phyloP scores from a whole-genome alignment of 2,797 vertebrate species.

The Silurus aristotelis region DNA sequence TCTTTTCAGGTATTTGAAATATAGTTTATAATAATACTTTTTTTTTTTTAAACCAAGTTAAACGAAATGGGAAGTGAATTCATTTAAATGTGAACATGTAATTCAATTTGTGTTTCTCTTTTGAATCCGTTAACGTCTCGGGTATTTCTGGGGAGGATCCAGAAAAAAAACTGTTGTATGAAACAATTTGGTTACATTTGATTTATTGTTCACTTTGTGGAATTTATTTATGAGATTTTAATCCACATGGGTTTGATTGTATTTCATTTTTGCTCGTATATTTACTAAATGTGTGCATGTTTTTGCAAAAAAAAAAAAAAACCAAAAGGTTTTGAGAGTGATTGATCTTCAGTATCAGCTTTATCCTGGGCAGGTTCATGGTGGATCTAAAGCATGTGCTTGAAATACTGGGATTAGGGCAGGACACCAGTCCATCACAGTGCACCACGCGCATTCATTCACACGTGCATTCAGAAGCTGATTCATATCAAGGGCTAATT shows the following conservation, averaged over 20 bases:
- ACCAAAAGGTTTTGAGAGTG: neutral
- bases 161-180: too few relatives aligned
- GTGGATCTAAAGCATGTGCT: neutral
- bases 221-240: too few relatives aligned
- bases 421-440: neutral
- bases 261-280: neutral
- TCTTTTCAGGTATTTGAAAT: neutral
- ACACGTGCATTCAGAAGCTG: too few relatives aligned
- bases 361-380: neutral
- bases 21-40: too few relatives aligned
- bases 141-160: too few relatives aligned
- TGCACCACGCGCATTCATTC: neutral
- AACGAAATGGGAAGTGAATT: too few relatives aligned
- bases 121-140: too few relatives aligned
- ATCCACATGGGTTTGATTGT: neutral
- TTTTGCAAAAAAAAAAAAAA: neutral
- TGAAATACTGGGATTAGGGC: neutral
- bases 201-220: too few relatives aligned
- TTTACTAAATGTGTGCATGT: neutral
- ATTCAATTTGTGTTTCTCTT: too few relatives aligned
- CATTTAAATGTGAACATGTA: too few relatives aligned
- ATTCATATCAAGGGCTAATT: neutral
- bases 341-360: neutral
- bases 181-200: too few relatives aligned
- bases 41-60: too few relatives aligned